Percentiles rank a stretch among this genome's conserved stretches.
phyloP scores from a whole-genome alignment of 2,888 invertebrate species.

The Choristoneura rosaceana region DNA sequence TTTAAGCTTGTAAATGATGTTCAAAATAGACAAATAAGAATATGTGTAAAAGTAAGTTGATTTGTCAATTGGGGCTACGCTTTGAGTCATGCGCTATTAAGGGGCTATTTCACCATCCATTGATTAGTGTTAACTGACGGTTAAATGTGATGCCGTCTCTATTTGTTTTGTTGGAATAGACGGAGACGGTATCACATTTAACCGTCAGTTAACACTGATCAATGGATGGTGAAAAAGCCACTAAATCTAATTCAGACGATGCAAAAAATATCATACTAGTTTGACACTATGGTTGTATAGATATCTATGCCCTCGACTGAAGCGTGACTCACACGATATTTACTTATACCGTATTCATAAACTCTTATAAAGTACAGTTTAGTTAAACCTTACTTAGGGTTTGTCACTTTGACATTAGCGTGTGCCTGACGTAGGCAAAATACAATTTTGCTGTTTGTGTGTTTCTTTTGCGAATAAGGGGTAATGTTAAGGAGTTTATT shows the following conservation, averaged over 20 bases:
- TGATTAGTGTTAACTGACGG: too few relatives aligned
- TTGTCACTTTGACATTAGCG: background rate
- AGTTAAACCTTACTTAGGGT: background rate
- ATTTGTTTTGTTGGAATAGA: too few relatives aligned
- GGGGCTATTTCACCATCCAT: too few relatives aligned
- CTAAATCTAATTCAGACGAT: too few relatives aligned
- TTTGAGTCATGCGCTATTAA: background rate
- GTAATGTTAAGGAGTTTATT: background rate
- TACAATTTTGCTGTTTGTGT: background rate
- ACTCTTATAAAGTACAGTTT: too few relatives aligned
- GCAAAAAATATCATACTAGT: too few relatives aligned
- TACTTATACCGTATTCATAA: background rate
- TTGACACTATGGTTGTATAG: too few relatives aligned
- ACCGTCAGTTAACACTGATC: too few relatives aligned
- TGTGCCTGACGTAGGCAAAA: background rate
- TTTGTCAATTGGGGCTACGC: background rate
- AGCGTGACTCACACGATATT: background rate
- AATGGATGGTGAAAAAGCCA: too few relatives aligned
- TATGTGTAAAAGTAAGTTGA: background rate
- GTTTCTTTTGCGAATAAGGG: background rate
- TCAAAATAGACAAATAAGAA: constrained; percentile 66
- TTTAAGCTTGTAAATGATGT: constrained; percentile 53
- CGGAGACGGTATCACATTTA: too few relatives aligned
- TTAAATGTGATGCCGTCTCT: too few relatives aligned
- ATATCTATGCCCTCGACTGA: too few relatives aligned